Evolutionary conservation across 2,113 vertebrate species (phyloP).

Genomic region (Anhinga anhinga): DNA sequence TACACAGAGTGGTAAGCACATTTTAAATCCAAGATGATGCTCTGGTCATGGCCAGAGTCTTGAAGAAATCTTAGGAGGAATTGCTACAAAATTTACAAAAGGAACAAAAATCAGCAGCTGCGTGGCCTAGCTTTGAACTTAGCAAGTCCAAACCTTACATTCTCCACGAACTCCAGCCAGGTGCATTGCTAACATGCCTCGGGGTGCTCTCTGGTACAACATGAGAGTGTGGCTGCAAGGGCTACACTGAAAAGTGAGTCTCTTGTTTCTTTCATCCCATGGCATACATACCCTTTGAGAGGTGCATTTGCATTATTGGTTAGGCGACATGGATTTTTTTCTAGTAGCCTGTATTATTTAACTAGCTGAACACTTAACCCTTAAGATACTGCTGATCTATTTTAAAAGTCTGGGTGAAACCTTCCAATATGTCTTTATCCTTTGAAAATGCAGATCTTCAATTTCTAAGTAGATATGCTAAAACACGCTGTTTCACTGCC

Average conservation of each 20-base stretch:
- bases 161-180: not conserved
- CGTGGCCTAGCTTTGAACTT: slow-evolving; percentile 3
- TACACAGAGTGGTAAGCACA: too few species aligned
- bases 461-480: not conserved
- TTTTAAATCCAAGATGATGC: not conserved
- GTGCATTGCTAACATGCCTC: not conserved
- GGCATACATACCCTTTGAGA: not conserved
- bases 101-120: not conserved
- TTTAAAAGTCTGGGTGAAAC: not conserved
- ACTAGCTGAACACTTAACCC: not conserved
- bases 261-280: not conserved
- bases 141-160: not conserved
- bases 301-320: not conserved
- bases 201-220: not conserved
- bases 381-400: not conserved
- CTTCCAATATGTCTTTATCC: not conserved
- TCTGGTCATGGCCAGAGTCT: not conserved
- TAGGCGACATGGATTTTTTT: not conserved
- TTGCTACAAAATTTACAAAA: not conserved
- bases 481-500: not conserved
- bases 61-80: not conserved
- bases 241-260: not conserved
- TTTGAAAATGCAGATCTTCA: not conserved
- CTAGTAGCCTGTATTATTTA: not conserved
- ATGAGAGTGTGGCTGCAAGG: not conserved